Conservation (phyloP, 2,888 invertebrate genomes). For the Cantharis rustica region DNA sequence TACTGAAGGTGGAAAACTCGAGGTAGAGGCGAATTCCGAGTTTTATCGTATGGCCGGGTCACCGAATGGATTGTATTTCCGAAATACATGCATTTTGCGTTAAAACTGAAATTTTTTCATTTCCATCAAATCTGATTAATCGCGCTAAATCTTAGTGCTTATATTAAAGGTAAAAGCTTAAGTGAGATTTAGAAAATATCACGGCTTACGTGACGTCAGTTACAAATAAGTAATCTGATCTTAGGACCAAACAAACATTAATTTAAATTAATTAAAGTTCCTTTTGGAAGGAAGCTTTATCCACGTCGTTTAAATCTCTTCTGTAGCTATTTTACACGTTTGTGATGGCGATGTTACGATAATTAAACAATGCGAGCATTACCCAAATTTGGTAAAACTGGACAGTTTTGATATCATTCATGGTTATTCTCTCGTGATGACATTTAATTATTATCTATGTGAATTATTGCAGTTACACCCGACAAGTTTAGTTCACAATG, state of each 20-base stretch:
- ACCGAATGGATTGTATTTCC: too few species aligned
- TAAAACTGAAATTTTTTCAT: neutral
- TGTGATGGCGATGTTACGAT: neutral
- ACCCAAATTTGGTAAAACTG: slow-evolving; percentile 14
- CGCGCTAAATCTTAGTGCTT: neutral
- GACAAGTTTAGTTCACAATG: slow-evolving; percentile 9
- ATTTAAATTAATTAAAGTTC: slow-evolving; percentile 25
- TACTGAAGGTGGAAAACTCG: neutral
- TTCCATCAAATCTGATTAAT: neutral
- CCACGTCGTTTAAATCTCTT: slow-evolving; percentile 10
- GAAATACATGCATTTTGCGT: neutral
- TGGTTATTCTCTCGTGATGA: slow-evolving; percentile 24
- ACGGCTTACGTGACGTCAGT: slow-evolving; percentile 8
- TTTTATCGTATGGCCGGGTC: too few species aligned
- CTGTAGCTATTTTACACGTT: slow-evolving; percentile 12
- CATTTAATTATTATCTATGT: slow-evolving; percentile 27
- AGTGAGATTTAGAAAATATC: slow-evolving; percentile 3
- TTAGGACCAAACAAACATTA: slow-evolving; percentile 19
- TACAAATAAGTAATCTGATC: slow-evolving; percentile 11
- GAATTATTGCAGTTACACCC: slow-evolving; percentile 15
- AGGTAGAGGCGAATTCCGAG: neutral
- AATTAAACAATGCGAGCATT: slow-evolving; percentile 19
- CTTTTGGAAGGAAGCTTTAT: slow-evolving; percentile 14
- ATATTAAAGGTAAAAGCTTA: neutral
- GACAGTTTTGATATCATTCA: slow-evolving; percentile 30